A percentile compares a stretch with the other conserved stretches of the same genome.
phyloP scores from a whole-genome alignment of 2,113 vertebrate genomes.

The Bolborhynchus lineola region DNA sequence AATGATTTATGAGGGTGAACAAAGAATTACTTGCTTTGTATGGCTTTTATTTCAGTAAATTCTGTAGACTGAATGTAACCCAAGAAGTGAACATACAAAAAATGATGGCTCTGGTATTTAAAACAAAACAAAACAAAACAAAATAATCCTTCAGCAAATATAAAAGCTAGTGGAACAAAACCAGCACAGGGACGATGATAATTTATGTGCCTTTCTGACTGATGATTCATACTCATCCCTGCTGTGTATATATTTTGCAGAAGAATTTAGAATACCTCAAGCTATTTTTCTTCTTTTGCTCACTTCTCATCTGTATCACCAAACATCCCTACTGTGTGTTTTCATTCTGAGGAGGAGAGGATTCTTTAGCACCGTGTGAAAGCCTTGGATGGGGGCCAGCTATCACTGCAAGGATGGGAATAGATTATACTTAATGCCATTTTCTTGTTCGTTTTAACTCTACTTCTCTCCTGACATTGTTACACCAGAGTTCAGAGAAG shows the following conservation, averaged over 20 bases:
- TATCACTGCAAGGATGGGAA: constrained; percentile 1
- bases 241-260: constrained; percentile 41
- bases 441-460: constrained; percentile 9
- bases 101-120: not conserved
- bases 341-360: not conserved
- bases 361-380: not conserved
- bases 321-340: constrained; percentile 9
- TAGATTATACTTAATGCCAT: not conserved
- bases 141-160: not conserved
- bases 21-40: not conserved
- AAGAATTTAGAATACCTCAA: constrained; percentile 29
- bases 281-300: constrained; percentile 35
- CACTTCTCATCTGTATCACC: constrained; percentile 30
- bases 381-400: not conserved
- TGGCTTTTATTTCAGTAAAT: not conserved
- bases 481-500: not conserved
- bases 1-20: not conserved
- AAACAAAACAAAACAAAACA: not conserved
- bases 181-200: not conserved
- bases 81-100: not conserved
- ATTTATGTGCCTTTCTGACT: not conserved
- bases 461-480: not conserved
- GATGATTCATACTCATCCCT: not conserved
- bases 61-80: not conserved
- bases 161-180: not conserved